Percentiles rank a stretch among this genome's conserved stretches.
Conservation (phyloP, 2,888 invertebrate genomes). For the Drosophila birchii region DNA sequence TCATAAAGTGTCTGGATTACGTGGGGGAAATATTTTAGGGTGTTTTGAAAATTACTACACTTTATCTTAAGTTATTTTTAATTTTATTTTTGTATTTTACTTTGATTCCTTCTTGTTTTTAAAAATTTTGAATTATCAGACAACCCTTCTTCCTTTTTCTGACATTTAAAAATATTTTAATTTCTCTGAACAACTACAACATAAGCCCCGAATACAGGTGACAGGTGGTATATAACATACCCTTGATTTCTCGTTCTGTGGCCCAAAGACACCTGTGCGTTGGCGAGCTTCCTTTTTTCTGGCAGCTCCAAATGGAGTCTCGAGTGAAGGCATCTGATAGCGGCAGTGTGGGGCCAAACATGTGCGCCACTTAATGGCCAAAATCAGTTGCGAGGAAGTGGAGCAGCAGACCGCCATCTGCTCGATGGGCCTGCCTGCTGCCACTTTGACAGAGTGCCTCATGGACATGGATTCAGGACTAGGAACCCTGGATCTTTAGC, state of each 20-base stretch:
- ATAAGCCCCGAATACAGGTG: neutral
- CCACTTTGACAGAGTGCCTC: constrained; percentile 58
- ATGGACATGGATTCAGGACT: constrained; percentile 16
- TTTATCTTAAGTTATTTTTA: neutral
- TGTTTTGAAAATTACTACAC: neutral
- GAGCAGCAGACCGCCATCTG: constrained; percentile 14
- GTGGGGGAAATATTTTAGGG: neutral
- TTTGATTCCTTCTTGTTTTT: neutral
- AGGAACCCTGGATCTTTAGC: neutral
- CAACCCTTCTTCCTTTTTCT: no score
- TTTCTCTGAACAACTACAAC: neutral
- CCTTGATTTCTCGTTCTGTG: constrained; percentile 33
- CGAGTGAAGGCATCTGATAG: neutral
- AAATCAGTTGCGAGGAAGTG: constrained; percentile 53
- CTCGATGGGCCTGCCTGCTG: constrained; percentile 18
- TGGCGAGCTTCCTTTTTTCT: constrained; percentile 14
- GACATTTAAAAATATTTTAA: neutral
- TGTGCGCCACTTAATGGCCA: constrained; percentile 68
- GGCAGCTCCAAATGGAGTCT: constrained; percentile 21
- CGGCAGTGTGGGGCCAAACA: constrained; percentile 39
- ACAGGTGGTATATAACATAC: no score
- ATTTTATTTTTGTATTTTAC: neutral
- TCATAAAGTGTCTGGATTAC: neutral
- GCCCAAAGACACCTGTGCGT: constrained; percentile 52
- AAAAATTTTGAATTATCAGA: neutral